A percentile compares a stretch with the other conserved stretches of the same genome.
Evolutionary conservation across 2,113 vertebrate species (phyloP).

Genomic region (Zootoca vivipara): DNA sequence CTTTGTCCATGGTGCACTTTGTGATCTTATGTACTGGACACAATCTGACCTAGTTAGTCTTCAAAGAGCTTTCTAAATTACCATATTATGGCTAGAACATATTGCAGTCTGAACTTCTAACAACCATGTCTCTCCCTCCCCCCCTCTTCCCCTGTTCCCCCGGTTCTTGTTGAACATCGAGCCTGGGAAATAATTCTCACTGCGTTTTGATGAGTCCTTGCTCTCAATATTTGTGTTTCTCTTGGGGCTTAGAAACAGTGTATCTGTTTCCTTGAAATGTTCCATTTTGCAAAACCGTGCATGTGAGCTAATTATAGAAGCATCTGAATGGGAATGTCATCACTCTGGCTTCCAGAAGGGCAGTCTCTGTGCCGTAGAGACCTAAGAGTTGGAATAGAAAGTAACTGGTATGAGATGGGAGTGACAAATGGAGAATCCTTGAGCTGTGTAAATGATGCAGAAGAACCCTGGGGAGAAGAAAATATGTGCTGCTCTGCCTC

Average conservation of each 20-base stretch:
- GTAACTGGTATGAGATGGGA: neutral
- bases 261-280: neutral
- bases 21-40: neutral
- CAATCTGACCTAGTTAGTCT: neutral
- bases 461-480: neutral
- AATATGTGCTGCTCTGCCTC: neutral
- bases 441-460: neutral
- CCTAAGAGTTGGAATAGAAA: neutral
- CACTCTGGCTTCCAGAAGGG: conserved; percentile 9
- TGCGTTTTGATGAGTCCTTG: neutral
- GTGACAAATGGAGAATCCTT: neutral
- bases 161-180: neutral
- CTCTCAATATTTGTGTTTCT: neutral
- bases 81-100: neutral
- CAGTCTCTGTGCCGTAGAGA: neutral
- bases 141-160: neutral
- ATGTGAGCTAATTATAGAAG: neutral
- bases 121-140: neutral
- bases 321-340: neutral
- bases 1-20: neutral
- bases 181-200: neutral
- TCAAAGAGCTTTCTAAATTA: neutral
- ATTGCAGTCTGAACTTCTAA: neutral
- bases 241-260: neutral
- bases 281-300: neutral